Conservation (phyloP, 2,888 invertebrate species). For the Zygogramma bicolorata region DNA sequence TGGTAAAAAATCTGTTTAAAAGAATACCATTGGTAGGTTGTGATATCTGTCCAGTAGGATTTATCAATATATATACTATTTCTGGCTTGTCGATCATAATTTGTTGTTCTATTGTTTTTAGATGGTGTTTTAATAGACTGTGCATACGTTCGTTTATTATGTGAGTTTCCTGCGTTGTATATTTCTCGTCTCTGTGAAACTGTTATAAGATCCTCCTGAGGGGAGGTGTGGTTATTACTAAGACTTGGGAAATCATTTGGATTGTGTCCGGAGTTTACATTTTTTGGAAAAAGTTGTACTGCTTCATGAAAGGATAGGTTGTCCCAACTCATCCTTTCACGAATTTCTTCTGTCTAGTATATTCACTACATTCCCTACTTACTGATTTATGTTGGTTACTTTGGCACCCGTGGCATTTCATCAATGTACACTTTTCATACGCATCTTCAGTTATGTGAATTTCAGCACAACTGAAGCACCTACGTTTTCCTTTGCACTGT, state of each 20-base stretch:
- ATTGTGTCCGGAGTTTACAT: background rate
- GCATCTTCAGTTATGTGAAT: background rate
- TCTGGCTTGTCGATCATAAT: background rate
- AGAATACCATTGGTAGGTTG: background rate
- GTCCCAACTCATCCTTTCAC: slow-evolving; percentile 13
- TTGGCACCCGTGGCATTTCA: background rate
- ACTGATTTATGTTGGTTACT: background rate
- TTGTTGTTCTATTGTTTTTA: background rate
- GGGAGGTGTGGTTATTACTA: background rate
- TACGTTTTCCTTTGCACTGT: slow-evolving; percentile 15
- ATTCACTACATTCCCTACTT: background rate
- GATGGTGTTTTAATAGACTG: background rate
- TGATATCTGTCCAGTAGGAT: background rate
- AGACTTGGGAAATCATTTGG: background rate
- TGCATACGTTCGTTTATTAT: background rate
- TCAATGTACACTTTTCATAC: background rate
- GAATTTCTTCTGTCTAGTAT: slow-evolving; percentile 13
- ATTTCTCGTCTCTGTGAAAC: background rate
- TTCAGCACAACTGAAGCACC: background rate
- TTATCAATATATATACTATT: background rate
- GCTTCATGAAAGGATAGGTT: slow-evolving; percentile 20
- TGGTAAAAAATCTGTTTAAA: background rate
- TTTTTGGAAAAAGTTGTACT: background rate
- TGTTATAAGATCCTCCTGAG: background rate
- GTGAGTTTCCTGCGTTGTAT: background rate